Evolutionary conservation across 2,888 invertebrate genomes (phyloP), one percentile per base, ranked within the genome.

Genomic region (Limnephilus rhombicus): DNA sequence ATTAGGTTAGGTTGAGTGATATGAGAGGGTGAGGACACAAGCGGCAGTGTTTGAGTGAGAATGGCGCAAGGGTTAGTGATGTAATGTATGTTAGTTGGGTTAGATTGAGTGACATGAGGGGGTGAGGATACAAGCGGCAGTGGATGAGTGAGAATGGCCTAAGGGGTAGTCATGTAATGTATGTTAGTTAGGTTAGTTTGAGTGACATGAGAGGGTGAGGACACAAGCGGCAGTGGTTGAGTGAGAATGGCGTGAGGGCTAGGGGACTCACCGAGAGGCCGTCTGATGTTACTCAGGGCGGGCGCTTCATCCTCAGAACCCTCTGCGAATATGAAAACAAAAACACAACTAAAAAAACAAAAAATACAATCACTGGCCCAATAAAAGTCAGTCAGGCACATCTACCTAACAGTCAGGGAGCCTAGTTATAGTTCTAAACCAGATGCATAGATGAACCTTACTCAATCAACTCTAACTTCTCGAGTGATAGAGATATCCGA

Each of bases 191-290:
- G 45, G 34, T 53, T 49, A 49, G 86, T 29, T 86, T 86, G 81
- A 89, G 34, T 89, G 87, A 82, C 89, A 86, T 90, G 83, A 82
- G 53, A 83, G 89, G 83, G 15, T 83, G 83, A 29, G 83, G 31
- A 37, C 85, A 83, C 86, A 85, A 89, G 45, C 87, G 89, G 81
- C 85, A 68, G 80, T 37, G 53, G 53, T 89, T 24, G 45, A 29
- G 90, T 29, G 83, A 53, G 89, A 83, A 89, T 83, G 34, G 45
- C 29, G 85, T 68, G 31, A 37, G 89, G 81, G 24, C n/a, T 89
- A 41, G 91, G 90, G 90, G 94, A 95, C 96, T 96, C 96, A 96
- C 96, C 96, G 95, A 96, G 95, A 94, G 96, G 96, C 95, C 96
- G 96, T 96, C 96, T 95, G 95, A 96, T 96, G 95, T 95, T 95